Conservation (phyloP, 2,113 vertebrate genomes). For the Corythoichthys intestinalis region DNA sequence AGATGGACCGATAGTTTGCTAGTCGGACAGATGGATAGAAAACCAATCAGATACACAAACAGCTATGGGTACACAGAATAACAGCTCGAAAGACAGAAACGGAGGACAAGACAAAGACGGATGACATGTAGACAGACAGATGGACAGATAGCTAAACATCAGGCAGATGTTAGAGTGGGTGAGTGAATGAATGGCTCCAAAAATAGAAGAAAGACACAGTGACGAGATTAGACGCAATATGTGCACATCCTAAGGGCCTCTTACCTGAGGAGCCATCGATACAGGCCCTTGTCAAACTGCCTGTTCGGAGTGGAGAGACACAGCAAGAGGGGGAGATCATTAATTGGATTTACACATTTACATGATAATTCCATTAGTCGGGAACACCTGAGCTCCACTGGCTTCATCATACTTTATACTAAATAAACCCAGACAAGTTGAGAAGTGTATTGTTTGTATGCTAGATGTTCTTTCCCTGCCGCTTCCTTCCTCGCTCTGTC, state of each 20-base stretch:
- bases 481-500: background rate
- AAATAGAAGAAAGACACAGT: background rate
- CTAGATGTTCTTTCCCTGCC: background rate
- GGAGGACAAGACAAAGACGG: too few relatives aligned
- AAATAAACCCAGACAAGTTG: conserved; percentile 18
- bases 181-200: background rate
- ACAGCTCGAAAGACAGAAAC: too few relatives aligned
- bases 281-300: too few relatives aligned
- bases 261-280: conserved; percentile 79
- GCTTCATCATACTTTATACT: background rate
- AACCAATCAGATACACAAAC: too few relatives aligned
- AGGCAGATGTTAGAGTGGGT: background rate
- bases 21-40: too few relatives aligned
- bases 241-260: conserved; percentile 39
- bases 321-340: conserved; percentile 16
- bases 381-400: conserved; percentile 47
- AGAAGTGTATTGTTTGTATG: conserved; percentile 13
- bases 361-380: conserved; percentile 46
- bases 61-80: too few relatives aligned
- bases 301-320: conserved; percentile 27
- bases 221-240: background rate
- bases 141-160: too few relatives aligned
- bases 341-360: conserved; percentile 47
- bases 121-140: too few relatives aligned
- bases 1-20: too few relatives aligned